Conservation (phyloP, 2,888 invertebrate species). For the Cheilosia grossa region DNA sequence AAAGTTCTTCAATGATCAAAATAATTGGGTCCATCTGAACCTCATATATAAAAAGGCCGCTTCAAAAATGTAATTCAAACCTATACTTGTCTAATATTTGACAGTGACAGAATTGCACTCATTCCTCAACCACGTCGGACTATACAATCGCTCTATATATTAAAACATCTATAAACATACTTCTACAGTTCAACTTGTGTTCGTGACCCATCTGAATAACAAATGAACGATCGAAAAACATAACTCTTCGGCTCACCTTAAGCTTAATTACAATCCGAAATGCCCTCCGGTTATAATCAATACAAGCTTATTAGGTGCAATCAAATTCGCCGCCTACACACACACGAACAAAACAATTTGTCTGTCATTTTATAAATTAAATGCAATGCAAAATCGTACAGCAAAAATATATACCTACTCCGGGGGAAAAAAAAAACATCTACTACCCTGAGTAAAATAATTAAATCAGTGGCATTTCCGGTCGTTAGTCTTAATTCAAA, state of each 20-base stretch:
- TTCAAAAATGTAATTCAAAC: too few species aligned
- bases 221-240: not conserved
- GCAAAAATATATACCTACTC: not conserved
- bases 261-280: not conserved
- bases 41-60: too few species aligned
- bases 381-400: constrained; percentile 19
- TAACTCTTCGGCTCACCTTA: constrained; percentile 5
- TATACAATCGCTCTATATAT: too few species aligned
- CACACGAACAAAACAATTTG: constrained; percentile 46
- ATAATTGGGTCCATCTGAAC: too few species aligned
- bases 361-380: constrained; percentile 52
- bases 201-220: not conserved
- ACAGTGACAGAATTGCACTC: too few species aligned
- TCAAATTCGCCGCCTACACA: constrained; percentile 10
- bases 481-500: constrained; percentile 72
- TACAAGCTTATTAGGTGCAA: not conserved
- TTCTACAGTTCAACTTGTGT: too few species aligned
- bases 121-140: too few species aligned
- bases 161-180: too few species aligned
- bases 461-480: constrained; percentile 70
- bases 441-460: constrained; percentile 36
- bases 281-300: not conserved
- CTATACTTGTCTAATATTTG: too few species aligned
- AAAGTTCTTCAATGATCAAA: too few species aligned
- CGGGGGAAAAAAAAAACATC: not conserved